Conservation (phyloP, 2,888 invertebrate species). For the Dasysyrphus tricinctus region DNA sequence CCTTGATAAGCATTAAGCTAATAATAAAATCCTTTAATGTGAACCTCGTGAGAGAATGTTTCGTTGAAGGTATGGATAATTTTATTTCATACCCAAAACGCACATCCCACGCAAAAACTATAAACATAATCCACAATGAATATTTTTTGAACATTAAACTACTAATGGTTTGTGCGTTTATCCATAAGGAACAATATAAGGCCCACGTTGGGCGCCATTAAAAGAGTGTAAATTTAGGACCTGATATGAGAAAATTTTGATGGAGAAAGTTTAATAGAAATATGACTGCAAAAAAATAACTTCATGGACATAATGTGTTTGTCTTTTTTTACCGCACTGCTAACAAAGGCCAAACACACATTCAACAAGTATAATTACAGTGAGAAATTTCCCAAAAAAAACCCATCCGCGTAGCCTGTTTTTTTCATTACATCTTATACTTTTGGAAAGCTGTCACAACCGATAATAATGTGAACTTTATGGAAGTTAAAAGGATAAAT, state of each 20-base stretch:
- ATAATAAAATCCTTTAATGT: slow-evolving; percentile 13
- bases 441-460: no score
- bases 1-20: not conserved
- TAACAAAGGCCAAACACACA: no score
- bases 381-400: no score
- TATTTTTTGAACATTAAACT: not conserved
- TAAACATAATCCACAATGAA: not conserved
- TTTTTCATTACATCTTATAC: no score
- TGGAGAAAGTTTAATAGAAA: not conserved
- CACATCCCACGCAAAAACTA: not conserved
- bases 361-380: no score
- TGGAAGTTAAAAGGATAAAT: no score
- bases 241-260: not conserved
- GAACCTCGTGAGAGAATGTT: slow-evolving; percentile 24
- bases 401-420: no score
- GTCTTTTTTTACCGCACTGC: no score
- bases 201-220: not conserved
- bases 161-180: not conserved
- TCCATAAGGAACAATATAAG: not conserved
- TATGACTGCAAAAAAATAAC: no score
- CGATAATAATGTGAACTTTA: no score
- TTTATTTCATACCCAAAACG: not conserved
- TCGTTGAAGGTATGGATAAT: not conserved
- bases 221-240: not conserved
- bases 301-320: no score